Evolutionary conservation across 2,113 vertebrate species (phyloP).

Genomic region (Brienomyrus longianalis): DNA sequence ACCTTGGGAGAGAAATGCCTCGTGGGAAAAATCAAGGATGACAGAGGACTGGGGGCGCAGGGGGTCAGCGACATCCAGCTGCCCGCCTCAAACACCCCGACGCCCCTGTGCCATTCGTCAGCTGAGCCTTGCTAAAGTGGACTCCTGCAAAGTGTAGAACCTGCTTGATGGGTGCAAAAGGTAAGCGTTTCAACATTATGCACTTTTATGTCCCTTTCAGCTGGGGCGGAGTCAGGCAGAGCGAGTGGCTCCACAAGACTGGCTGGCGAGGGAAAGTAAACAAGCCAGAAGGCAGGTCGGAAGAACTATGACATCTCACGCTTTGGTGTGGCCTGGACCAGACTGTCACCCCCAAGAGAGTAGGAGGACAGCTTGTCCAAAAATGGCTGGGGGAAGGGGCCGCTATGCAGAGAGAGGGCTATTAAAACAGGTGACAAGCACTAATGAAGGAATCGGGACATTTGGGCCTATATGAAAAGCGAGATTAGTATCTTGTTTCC

Average conservation of each 20-base stretch:
- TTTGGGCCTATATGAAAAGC: background rate
- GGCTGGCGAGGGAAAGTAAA: background rate
- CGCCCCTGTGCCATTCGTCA: background rate
- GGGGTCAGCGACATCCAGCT: background rate
- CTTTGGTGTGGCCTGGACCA: background rate
- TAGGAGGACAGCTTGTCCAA: background rate
- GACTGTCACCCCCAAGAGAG: background rate
- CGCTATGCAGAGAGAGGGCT: background rate
- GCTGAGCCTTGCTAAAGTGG: background rate
- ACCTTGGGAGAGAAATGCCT: background rate
- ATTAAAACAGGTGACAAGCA: constrained; percentile 13
- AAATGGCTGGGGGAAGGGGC: background rate
- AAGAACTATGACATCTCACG: background rate
- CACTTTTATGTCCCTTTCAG: background rate
- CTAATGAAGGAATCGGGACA: background rate
- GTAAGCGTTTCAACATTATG: background rate
- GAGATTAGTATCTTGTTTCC: background rate
- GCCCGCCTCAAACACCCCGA: background rate
- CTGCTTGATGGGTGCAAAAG: background rate
- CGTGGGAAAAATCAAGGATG: background rate
- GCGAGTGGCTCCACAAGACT: background rate
- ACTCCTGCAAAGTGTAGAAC: background rate
- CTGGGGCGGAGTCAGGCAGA: background rate
- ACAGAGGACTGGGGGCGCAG: background rate
- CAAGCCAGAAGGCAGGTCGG: background rate